Percentiles rank a stretch among this genome's conserved stretches.
phyloP scores from a whole-genome alignment of 2,113 vertebrate genomes.

The Lathamus discolor region DNA sequence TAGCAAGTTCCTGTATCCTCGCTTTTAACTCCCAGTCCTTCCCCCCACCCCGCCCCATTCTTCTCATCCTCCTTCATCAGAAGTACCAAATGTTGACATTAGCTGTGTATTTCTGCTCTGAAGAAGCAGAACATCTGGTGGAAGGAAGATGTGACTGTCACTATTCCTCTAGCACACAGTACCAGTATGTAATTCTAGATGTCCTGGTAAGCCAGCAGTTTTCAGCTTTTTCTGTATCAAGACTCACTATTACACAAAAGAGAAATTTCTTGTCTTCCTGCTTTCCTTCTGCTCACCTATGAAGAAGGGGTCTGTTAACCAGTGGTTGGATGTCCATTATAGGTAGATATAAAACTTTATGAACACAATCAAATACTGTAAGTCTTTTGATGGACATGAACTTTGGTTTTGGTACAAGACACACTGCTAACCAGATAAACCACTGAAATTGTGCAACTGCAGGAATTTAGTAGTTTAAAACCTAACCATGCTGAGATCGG shows the following conservation, averaged over 20 bases:
- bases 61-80: not conserved
- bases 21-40: not conserved
- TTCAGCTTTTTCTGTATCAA: not conserved
- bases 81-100: not conserved
- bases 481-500: not conserved
- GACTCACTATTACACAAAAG: not conserved
- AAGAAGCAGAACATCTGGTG: not conserved
- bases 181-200: not conserved
- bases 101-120: not conserved
- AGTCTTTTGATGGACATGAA: accelerated
- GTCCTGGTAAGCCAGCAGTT: not conserved
- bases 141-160: not conserved
- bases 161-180: not conserved
- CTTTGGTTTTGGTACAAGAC: not conserved
- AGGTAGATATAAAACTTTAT: not conserved
- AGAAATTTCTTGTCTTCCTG: not conserved
- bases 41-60: no score
- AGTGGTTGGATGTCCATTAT: not conserved
- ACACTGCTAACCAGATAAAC: not conserved
- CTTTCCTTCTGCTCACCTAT: not conserved
- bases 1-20: not conserved
- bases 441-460: not conserved
- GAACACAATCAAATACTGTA: not conserved
- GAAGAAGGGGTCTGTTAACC: not conserved
- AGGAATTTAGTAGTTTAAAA: not conserved